A percentile compares a stretch with the other conserved stretches of the same genome.
Conservation (phyloP, 1,140 invertebrate species). For the Ptiloglossa arizonensis region DNA sequence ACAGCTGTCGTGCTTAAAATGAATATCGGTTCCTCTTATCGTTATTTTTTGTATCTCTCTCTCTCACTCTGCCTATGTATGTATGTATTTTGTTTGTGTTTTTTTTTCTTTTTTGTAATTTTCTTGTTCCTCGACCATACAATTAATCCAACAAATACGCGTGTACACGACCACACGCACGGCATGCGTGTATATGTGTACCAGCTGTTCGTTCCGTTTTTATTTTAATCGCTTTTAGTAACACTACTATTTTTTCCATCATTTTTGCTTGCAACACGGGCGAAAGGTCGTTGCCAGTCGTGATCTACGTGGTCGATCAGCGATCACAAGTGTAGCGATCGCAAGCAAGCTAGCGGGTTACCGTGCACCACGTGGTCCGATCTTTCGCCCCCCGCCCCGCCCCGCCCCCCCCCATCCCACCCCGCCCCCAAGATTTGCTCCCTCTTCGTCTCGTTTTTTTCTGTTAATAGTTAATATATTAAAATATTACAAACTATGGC, state of each 20-base stretch:
- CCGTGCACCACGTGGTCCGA: conserved; percentile 5
- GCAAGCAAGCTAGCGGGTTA: no score
- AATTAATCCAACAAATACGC: conserved; percentile 56
- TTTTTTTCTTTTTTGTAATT: conserved; percentile 6
- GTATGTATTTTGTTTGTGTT: no score
- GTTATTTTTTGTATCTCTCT: conserved; percentile 14
- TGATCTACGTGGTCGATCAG: neutral
- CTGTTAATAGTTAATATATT: conserved; percentile 63
- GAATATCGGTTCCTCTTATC: conserved; percentile 40
- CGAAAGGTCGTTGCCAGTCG: conserved; percentile 55
- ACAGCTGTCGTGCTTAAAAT: conserved; percentile 51
- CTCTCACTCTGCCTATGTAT: neutral
- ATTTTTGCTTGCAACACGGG: conserved; percentile 16
- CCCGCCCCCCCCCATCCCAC: no score
- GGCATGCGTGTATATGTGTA: conserved; percentile 49
- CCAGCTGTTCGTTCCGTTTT: conserved; percentile 35
- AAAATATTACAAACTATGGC: conserved; percentile 71
- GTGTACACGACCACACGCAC: conserved; percentile 50
- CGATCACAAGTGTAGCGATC: neutral
- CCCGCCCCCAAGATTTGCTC: conserved; percentile 14
- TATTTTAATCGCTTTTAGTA: neutral
- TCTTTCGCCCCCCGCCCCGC: conserved; percentile 57
- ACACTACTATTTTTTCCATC: neutral
- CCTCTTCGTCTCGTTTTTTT: conserved; percentile 26
- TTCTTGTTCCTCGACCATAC: conserved; percentile 46